Evolutionary conservation across 2,113 vertebrate species (phyloP).

Genomic region (Mustela nigripes): DNA sequence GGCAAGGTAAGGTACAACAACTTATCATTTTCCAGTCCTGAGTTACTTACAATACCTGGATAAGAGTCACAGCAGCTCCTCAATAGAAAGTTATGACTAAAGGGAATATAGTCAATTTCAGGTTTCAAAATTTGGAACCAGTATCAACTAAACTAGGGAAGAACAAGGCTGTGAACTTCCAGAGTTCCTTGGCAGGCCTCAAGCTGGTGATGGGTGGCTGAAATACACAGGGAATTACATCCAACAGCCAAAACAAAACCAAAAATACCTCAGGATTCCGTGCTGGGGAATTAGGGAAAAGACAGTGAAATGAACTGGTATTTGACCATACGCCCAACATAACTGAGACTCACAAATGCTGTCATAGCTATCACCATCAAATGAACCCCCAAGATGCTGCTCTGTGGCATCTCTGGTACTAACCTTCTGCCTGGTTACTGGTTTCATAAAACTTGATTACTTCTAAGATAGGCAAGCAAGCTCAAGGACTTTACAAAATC

Average conservation of each 20-base stretch:
- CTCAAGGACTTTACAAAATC: slow-evolving; percentile 18
- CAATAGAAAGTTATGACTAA: background rate
- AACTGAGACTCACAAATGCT: slow-evolving; percentile 38
- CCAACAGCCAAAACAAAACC: background rate
- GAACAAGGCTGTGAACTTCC: background rate
- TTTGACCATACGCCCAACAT: background rate
- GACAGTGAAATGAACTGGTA: slow-evolving; percentile 10
- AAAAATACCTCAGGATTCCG: slow-evolving; percentile 27
- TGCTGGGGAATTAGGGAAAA: background rate
- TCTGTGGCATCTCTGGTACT: background rate
- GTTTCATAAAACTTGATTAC: slow-evolving; percentile 26
- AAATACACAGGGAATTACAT: background rate
- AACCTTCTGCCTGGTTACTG: background rate
- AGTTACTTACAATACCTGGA: background rate
- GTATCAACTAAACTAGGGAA: background rate
- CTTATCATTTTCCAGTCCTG: background rate
- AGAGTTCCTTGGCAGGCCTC: background rate
- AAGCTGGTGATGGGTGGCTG: background rate
- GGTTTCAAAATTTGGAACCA: slow-evolving; percentile 26
- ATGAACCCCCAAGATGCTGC: background rate
- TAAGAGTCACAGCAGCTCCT: background rate
- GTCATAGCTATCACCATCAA: background rate
- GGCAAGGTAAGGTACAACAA: background rate
- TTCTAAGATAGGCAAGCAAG: slow-evolving; percentile 31
- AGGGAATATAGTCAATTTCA: background rate